phyloP scores from a whole-genome alignment of 2,113 vertebrate genomes.

The Bungarus multicinctus region DNA sequence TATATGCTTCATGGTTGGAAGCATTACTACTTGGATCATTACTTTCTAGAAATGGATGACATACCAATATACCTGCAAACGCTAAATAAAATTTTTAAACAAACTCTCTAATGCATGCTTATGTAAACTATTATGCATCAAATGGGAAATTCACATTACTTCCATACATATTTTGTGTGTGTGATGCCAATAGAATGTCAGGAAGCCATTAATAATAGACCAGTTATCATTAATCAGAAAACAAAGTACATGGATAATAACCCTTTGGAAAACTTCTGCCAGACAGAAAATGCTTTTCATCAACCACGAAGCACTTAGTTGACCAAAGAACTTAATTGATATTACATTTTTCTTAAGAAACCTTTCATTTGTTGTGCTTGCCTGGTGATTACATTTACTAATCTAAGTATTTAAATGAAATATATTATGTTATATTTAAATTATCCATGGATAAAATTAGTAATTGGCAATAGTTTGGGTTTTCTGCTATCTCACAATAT shows the following conservation, averaged over 20 bases:
- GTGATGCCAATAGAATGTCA: conserved; percentile 3
- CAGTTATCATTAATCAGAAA: conserved; percentile 21
- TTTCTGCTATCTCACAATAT: background rate
- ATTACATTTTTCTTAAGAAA: background rate
- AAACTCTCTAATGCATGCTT: background rate
- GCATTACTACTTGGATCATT: background rate
- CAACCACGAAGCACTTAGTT: conserved; percentile 17
- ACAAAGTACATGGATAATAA: background rate
- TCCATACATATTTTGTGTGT: background rate
- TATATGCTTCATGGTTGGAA: background rate
- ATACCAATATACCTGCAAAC: background rate
- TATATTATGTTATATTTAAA: background rate
- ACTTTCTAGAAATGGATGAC: background rate
- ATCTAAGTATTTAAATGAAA: background rate
- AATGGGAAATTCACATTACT: conserved; percentile 4
- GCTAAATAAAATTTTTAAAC: background rate
- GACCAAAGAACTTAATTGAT: background rate
- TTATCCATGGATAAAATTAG: background rate
- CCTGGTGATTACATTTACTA: background rate
- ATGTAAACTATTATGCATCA: background rate
- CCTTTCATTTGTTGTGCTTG: background rate
- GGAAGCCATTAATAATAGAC: background rate
- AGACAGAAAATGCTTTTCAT: conserved; percentile 13
- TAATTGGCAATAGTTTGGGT: background rate
- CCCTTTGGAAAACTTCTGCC: background rate